These are phyloP conservation scores for Marmota flaviventris DNA, from an alignment of 2,113 vertebrate species.

Conservation along the genomic window DNA sequence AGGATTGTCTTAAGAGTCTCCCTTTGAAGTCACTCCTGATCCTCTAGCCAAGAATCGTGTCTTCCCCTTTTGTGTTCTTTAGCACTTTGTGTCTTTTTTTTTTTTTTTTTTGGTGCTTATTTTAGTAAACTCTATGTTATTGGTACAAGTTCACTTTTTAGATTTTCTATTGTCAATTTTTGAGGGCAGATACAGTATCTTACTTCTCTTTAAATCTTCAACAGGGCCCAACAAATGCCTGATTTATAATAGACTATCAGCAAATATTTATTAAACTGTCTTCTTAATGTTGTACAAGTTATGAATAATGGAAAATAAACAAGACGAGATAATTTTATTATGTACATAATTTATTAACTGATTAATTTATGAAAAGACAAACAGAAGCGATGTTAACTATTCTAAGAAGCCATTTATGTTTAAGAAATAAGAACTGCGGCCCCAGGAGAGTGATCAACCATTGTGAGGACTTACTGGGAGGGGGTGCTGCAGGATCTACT, in stretches of 20 bases:
- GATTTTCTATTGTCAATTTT: background rate
- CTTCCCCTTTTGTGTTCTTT: constrained; percentile 25
- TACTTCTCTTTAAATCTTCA: background rate
- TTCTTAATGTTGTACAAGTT: constrained; percentile 49
- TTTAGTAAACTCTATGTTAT: background rate
- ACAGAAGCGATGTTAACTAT: background rate
- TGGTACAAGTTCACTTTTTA: background rate
- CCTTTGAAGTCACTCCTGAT: background rate
- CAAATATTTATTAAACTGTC: constrained; percentile 62
- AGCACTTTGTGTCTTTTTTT: background rate
- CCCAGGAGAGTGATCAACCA: background rate
- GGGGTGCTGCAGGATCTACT: background rate
- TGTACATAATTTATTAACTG: constrained; percentile 16
- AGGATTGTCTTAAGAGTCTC: background rate
- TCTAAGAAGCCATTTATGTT: background rate
- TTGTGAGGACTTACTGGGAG: background rate
- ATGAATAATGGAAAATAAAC: constrained; percentile 68
- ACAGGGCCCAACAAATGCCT: background rate
- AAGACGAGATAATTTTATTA: constrained; percentile 28
- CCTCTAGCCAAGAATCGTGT: background rate
- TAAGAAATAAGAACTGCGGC: background rate
- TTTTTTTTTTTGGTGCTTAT: background rate
- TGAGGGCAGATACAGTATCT: background rate
- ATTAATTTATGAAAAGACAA: constrained; percentile 19
- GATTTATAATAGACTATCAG: background rate